Evolutionary conservation across 2,113 vertebrate genomes (phyloP), one percentile per base, ranked within the genome.

Genomic region (Corythornis vintsioides): DNA sequence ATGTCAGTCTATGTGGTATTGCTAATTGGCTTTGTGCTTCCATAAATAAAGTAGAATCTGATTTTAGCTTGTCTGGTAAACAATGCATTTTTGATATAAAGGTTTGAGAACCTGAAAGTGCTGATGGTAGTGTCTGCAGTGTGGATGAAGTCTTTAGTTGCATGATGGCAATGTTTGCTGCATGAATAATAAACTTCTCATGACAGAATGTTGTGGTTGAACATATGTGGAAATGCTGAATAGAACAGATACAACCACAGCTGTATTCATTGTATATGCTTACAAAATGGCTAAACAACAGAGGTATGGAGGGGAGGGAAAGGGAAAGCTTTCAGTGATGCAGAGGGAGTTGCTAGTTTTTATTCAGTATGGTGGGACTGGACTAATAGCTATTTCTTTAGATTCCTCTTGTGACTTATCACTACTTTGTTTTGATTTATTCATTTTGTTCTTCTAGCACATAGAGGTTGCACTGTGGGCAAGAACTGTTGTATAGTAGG

Each of bases 341-440:
- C 26, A 72, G 29, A n/a, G 40, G 22, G 22, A 67, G n/a, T 75
- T 78, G 57, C 31, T 35, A 52, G 28, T 17, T 81, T 78, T 93
- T 71, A 33, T 81, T 86, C 61, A 53, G 4, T 60, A 21, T 38
- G 20, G 40, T 52, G 9, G 29, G 81, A 29, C 40, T 72, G 65
- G 84, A 84, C 42, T 59, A 79, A 64, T 42, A 91, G 43, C 38
- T 78, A 28, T 72, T 88, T 53, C 61, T 90, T 83, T 63, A 79
- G 80, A 61, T 52, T 61, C 42, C 25, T 25, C 13, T 75, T 63
- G 53, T 83, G 53, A 61, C 35, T 88, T 88, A 56, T 7, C 50
- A 11, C 15, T 47, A 71, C 25, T 79, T 92, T 78, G 64, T 82
- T 94, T 86, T 91, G 84, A 75, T 88, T 86, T 77, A 83, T 88